phyloP scores from a whole-genome alignment of 2,113 vertebrate species.

The Numenius arquata region DNA sequence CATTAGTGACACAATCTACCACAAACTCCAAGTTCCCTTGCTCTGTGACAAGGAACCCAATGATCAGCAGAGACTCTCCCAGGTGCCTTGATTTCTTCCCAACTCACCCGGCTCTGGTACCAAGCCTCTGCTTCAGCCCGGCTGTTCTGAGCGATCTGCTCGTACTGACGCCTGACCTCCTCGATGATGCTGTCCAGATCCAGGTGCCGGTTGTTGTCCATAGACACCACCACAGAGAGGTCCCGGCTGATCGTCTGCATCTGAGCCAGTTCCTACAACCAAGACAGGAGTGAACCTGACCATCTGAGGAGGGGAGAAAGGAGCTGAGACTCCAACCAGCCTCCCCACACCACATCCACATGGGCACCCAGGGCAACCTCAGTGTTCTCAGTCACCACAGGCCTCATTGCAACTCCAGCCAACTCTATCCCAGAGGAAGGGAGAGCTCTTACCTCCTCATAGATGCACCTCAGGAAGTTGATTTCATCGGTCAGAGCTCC shows the following conservation, averaged over 20 bases:
- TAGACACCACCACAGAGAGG: slow-evolving; percentile 86
- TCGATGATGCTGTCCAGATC: slow-evolving; percentile 85
- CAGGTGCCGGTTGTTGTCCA: slow-evolving; percentile 87
- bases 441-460: not conserved
- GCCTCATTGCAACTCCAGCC: not conserved
- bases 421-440: no score
- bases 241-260: slow-evolving; percentile 81
- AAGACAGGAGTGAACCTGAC: no score
- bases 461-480: not conserved
- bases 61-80: no score
- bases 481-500: not conserved
- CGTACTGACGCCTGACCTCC: slow-evolving; percentile 85
- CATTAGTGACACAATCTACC: not conserved
- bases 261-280: slow-evolving; percentile 79
- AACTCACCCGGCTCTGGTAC: slow-evolving; percentile 86
- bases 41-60: no score
- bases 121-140: slow-evolving; percentile 83
- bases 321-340: no score
- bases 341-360: no score
- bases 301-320: no score
- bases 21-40: no score
- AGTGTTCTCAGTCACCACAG: not conserved
- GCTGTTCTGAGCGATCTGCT: slow-evolving; percentile 83
- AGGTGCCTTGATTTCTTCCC: not conserved
- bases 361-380: no score